Percentiles rank a stretch among this genome's conserved stretches.
These are phyloP conservation scores for Andrena marginata DNA, from an alignment of 2,888 invertebrate species.

Conservation along the genomic window DNA sequence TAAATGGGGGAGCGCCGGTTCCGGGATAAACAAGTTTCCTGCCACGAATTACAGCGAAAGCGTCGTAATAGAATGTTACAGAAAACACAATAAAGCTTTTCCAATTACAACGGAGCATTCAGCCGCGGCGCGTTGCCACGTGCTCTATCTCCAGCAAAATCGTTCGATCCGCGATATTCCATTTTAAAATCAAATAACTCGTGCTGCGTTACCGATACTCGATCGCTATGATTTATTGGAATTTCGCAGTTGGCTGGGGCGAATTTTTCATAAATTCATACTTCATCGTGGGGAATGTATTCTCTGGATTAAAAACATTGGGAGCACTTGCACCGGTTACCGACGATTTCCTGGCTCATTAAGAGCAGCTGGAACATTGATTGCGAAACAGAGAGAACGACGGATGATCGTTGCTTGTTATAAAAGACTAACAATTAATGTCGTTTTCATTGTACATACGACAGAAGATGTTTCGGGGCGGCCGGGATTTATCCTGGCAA, in stretches of 20 bases:
- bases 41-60: background rate
- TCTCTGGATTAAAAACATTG: conserved; percentile 15
- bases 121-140: background rate
- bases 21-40: background rate
- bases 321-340: background rate
- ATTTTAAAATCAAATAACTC: conserved; percentile 1
- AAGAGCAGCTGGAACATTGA: no score
- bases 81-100: conserved; percentile 2
- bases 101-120: background rate
- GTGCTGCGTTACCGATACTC: background rate
- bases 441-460: background rate
- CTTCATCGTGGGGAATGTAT: background rate
- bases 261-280: background rate
- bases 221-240: conserved; percentile 11
- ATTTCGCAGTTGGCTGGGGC: background rate
- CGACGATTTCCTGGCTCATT: background rate
- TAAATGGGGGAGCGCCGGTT: background rate
- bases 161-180: background rate
- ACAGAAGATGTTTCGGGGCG: background rate
- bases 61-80: conserved; percentile 5
- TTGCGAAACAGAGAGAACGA: no score
- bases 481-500: background rate
- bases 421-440: no score
- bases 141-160: background rate
- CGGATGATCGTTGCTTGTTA: no score